A percentile compares a stretch with the other conserved stretches of the same genome.
Evolutionary conservation across 2,888 invertebrate species (phyloP).

Genomic region (Ephialtes manifestator): DNA sequence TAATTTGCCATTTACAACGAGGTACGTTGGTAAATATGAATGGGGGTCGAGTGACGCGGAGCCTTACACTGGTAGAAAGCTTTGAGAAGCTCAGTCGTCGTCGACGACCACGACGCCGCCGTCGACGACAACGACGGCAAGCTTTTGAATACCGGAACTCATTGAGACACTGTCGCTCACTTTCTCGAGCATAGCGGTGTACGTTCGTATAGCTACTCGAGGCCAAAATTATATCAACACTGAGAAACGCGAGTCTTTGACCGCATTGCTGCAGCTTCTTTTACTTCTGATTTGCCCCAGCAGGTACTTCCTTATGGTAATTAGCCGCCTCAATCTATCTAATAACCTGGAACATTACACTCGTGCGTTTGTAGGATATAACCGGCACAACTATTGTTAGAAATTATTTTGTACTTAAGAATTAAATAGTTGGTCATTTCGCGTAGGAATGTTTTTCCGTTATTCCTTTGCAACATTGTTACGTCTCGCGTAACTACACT

Average conservation of each 20-base stretch:
- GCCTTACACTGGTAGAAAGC: slow-evolving; percentile 24
- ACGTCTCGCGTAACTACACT: no score
- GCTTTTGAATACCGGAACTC: slow-evolving; percentile 59
- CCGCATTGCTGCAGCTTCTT: slow-evolving; percentile 4
- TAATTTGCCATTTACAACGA: slow-evolving; percentile 63
- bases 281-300: neutral
- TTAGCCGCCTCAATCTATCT: slow-evolving; percentile 33
- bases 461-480: no score
- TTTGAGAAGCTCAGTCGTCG: slow-evolving; percentile 35
- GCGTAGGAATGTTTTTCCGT: neutral
- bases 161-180: slow-evolving; percentile 26
- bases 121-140: slow-evolving; percentile 34
- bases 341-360: neutral
- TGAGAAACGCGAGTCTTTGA: slow-evolving; percentile 46
- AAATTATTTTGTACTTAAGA: neutral
- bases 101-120: slow-evolving; percentile 1
- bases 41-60: slow-evolving; percentile 31
- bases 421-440: neutral
- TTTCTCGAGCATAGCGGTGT: slow-evolving; percentile 28
- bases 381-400: neutral
- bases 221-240: slow-evolving; percentile 44
- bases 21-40: slow-evolving; percentile 53
- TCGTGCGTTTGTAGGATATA: neutral
- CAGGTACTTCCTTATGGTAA: slow-evolving; percentile 18
- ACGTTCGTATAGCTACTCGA: neutral